Percentiles rank a stretch among this genome's conserved stretches.
phyloP scores from a whole-genome alignment of 2,888 invertebrate species.

The Chrysodeixis includens region DNA sequence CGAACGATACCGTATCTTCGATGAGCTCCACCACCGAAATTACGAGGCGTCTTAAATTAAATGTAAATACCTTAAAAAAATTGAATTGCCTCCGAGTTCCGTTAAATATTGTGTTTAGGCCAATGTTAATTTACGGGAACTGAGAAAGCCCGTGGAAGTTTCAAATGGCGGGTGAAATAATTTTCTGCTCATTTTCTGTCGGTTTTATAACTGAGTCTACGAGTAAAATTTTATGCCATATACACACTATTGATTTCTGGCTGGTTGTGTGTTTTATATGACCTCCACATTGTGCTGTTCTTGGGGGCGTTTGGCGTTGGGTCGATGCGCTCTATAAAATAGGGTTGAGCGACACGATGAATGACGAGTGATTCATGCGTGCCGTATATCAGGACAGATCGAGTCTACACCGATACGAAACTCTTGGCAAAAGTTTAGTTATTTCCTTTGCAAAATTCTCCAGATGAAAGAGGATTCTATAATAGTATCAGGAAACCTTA shows the following conservation, averaged over 20 bases:
- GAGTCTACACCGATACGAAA: not conserved
- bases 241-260: not conserved
- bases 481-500: not conserved
- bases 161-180: slow-evolving; percentile 13
- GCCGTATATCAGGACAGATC: not conserved
- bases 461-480: not conserved
- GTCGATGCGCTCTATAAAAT: slow-evolving; percentile 8
- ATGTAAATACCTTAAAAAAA: slow-evolving; percentile 69
- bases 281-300: not conserved
- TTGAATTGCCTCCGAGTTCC: slow-evolving; percentile 58
- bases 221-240: not conserved
- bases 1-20: slow-evolving; percentile 50
- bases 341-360: slow-evolving; percentile 6
- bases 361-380: slow-evolving; percentile 3
- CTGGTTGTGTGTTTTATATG: not conserved
- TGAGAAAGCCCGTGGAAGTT: slow-evolving; percentile 31
- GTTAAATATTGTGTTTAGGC: slow-evolving; percentile 41
- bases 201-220: slow-evolving; percentile 23
- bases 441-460: not conserved
- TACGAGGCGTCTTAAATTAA: slow-evolving; percentile 61
- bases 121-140: slow-evolving; percentile 58
- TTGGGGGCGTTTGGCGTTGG: not conserved
- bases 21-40: slow-evolving; percentile 35
- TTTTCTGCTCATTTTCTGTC: slow-evolving; percentile 29
- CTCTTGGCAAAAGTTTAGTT: not conserved